Conservation (phyloP, 2,797 vertebrate species). For the Sebastolobus alascanus region DNA sequence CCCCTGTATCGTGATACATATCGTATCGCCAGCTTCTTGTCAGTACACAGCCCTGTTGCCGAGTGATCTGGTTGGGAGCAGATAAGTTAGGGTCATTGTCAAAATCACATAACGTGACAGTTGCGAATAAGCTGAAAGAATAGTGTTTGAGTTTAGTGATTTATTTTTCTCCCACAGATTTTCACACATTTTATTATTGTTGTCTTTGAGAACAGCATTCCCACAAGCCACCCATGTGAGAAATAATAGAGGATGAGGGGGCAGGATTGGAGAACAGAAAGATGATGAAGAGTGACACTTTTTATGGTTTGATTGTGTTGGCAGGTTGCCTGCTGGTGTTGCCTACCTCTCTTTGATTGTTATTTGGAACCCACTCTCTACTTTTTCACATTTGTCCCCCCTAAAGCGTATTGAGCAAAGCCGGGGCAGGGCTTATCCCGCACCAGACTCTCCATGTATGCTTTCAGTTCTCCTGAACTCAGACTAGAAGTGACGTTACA, state of each 20-base stretch:
- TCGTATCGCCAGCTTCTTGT: too few relatives aligned
- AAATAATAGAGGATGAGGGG: conserved; percentile 1
- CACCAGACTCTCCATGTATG: conserved; percentile 2
- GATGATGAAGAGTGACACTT: conserved; percentile 15
- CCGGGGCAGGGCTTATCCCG: background rate
- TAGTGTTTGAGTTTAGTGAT: background rate
- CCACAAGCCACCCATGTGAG: background rate
- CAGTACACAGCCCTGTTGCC: background rate
- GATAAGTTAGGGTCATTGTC: background rate
- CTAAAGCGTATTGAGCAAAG: conserved; percentile 4
- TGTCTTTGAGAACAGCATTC: background rate
- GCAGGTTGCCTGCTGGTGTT: conserved; percentile 10
- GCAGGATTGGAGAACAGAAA: background rate
- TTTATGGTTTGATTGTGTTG: conserved; percentile 10
- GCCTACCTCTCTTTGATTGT: conserved; percentile 1
- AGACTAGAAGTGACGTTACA: conserved; percentile 9
- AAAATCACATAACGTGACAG: background rate
- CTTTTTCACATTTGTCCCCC: background rate
- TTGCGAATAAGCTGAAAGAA: background rate
- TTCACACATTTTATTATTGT: background rate
- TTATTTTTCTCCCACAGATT: background rate
- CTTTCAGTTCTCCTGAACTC: conserved; percentile 9
- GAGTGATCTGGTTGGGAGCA: background rate
- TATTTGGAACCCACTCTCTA: background rate
- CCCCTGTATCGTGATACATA: too few relatives aligned